Evolutionary conservation across 2,888 invertebrate species (phyloP).

Genomic region (Sturmia bella): DNA sequence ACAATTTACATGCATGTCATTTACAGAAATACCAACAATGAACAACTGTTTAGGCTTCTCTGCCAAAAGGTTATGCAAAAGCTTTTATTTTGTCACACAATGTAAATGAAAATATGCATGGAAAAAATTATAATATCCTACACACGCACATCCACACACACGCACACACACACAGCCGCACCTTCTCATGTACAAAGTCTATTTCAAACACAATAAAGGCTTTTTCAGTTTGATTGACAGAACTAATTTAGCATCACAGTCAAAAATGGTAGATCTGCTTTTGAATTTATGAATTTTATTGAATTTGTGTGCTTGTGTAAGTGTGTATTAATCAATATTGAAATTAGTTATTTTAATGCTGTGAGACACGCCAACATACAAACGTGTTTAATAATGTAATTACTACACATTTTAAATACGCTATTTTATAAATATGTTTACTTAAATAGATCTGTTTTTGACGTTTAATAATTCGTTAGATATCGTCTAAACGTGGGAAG

Average conservation of each 20-base stretch:
- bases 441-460: too few relatives aligned
- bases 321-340: conserved; percentile 11
- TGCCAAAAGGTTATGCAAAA: background rate
- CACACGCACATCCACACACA: background rate
- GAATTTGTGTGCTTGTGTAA: background rate
- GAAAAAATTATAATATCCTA: conserved; percentile 10
- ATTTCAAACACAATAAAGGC: conserved; percentile 28
- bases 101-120: background rate
- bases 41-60: conserved; percentile 35
- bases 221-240: conserved; percentile 69
- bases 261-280: conserved; percentile 53
- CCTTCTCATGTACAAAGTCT: background rate
- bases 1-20: conserved; percentile 62
- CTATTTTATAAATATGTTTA: too few relatives aligned
- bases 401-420: too few relatives aligned
- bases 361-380: conserved; percentile 3
- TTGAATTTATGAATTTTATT: conserved; percentile 59
- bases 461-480: too few relatives aligned
- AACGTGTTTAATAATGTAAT: background rate
- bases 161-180: background rate
- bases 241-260: conserved; percentile 70
- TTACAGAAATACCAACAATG: conserved; percentile 47
- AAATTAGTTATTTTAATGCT: conserved; percentile 22
- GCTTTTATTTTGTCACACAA: conserved; percentile 51
- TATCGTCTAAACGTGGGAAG: too few relatives aligned